These are phyloP conservation scores for Takifugu flavidus DNA, from an alignment of 2,113 vertebrate species.

Conservation along the genomic window DNA sequence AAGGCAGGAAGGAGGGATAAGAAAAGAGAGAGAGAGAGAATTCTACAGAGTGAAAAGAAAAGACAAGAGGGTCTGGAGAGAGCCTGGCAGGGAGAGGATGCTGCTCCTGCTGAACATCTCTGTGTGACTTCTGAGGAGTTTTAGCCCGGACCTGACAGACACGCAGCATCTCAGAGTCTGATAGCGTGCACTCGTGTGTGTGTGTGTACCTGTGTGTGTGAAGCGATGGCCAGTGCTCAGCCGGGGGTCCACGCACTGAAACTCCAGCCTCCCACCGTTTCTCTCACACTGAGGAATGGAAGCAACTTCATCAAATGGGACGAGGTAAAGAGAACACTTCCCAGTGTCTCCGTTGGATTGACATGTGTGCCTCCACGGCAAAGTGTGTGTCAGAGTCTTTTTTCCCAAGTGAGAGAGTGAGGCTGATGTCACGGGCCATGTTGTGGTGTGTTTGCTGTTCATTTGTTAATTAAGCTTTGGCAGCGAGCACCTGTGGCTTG, in stretches of 20 bases:
- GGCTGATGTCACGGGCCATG: conserved; percentile 7
- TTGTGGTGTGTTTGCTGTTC: conserved; percentile 43
- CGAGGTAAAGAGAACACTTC: conserved; percentile 77
- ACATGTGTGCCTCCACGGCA: too few relatives aligned
- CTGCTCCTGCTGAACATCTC: conserved; percentile 29
- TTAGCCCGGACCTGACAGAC: conserved; percentile 35
- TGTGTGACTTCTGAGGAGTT: conserved; percentile 62
- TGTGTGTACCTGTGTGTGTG: conserved; percentile 44
- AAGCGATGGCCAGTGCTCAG: conserved; percentile 85
- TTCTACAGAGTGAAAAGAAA: conserved; percentile 16
- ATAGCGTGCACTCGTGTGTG: conserved; percentile 13
- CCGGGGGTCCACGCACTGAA: conserved; percentile 88
- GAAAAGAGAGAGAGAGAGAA: conserved; percentile 29
- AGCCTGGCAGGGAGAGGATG: conserved; percentile 25
- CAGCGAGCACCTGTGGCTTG: conserved; percentile 42
- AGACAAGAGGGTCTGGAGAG: conserved; percentile 7
- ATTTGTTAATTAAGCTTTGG: conserved; percentile 44
- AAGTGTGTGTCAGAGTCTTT: too few relatives aligned
- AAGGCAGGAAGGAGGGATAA: conserved; percentile 25
- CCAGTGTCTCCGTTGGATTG: not conserved
- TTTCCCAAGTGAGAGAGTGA: conserved; percentile 9
- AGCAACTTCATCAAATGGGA: conserved; percentile 95
- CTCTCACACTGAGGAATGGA: conserved; percentile 80
- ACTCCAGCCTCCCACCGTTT: conserved; percentile 83
- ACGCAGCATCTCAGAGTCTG: conserved; percentile 25